Conservation (phyloP, 2,113 vertebrate species). For the Numenius arquata region DNA sequence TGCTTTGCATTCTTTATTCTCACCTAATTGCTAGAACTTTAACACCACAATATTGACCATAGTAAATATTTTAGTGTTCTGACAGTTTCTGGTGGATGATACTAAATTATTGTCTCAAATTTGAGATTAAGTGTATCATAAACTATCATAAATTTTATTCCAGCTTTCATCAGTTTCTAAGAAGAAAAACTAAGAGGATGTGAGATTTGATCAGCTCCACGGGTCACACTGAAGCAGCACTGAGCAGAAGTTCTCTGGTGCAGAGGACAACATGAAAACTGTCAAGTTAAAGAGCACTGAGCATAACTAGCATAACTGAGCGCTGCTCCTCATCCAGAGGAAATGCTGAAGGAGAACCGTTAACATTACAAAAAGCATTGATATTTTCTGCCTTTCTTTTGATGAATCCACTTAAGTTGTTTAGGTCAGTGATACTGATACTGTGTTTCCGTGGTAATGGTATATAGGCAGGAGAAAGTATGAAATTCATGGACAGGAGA, state of each 20-base stretch:
- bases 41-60: neutral
- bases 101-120: neutral
- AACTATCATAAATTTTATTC: neutral
- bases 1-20: neutral
- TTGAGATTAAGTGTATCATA: neutral
- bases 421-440: neutral
- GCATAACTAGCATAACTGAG: rapidly evolving
- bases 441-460: neutral
- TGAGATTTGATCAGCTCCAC: neutral
- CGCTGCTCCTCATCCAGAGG: neutral
- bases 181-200: neutral
- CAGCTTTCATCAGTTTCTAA: neutral
- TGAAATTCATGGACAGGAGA: neutral
- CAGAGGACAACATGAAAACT: neutral
- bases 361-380: neutral
- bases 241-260: neutral
- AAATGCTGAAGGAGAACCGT: neutral
- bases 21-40: neutral
- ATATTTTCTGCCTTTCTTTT: neutral
- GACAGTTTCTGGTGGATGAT: neutral
- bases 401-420: neutral
- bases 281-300: neutral
- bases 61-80: neutral
- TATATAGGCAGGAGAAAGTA: neutral
- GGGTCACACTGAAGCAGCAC: neutral